phyloP scores from a whole-genome alignment of 1,140 invertebrate genomes.

The Bombus huntii region DNA sequence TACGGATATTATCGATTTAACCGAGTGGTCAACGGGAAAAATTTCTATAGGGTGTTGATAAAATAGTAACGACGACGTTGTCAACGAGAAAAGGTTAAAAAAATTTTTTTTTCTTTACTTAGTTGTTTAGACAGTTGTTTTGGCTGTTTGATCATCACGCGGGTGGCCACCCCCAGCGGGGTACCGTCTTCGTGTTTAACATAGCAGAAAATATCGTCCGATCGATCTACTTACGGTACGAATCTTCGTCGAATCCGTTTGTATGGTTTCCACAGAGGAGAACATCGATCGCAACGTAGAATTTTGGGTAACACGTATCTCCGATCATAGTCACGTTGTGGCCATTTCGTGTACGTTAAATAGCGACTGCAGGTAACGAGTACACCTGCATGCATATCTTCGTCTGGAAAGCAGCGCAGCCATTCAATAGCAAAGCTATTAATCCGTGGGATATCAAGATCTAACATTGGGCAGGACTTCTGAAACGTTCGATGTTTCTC shows the following conservation, averaged over 20 bases:
- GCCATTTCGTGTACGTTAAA: constrained; percentile 26
- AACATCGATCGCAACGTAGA: not conserved
- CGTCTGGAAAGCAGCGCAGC: constrained; percentile 19
- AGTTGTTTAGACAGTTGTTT: too few relatives aligned
- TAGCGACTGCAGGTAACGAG: constrained; percentile 34
- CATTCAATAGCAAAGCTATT: constrained; percentile 43
- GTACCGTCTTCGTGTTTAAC: not conserved
- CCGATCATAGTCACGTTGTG: constrained; percentile 32
- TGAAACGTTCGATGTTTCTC: constrained; percentile 7
- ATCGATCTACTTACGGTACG: not conserved
- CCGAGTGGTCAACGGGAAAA: not conserved
- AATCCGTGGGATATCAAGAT: constrained; percentile 35
- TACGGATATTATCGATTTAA: not conserved
- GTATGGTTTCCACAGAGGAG: not conserved
- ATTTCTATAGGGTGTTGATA: not conserved
- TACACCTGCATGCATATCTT: constrained; percentile 44
- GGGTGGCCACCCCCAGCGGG: too few relatives aligned
- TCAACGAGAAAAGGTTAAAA: not conserved
- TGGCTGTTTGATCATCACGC: too few relatives aligned
- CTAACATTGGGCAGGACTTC: constrained; percentile 6
- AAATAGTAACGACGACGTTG: not conserved
- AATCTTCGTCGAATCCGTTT: not conserved
- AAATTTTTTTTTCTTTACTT: too few relatives aligned
- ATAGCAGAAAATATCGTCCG: accelerated
- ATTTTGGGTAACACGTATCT: not conserved